These are phyloP conservation scores for Agrotis clavis DNA, from an alignment of 2,888 invertebrate genomes.

Conservation along the genomic window DNA sequence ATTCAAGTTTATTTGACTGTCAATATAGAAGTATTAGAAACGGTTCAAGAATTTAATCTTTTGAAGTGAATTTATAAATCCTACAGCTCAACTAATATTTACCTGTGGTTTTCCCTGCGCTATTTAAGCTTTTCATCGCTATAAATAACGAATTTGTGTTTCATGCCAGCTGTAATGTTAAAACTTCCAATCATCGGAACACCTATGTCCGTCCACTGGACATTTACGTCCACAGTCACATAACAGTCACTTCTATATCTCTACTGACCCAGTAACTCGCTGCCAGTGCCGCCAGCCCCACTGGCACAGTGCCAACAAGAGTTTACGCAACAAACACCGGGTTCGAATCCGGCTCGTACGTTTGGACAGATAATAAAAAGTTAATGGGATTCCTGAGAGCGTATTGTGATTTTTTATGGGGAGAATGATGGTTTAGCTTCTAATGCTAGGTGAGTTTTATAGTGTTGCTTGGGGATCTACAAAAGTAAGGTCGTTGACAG, in stretches of 20 bases:
- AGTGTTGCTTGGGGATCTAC: not conserved
- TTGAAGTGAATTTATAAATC: too few relatives aligned
- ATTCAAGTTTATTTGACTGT: too few relatives aligned
- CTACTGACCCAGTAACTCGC: slow-evolving; percentile 40
- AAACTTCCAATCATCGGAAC: not conserved
- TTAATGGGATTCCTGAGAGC: slow-evolving; percentile 31
- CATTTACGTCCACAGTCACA: not conserved
- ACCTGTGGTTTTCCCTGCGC: too few relatives aligned
- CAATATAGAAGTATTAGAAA: too few relatives aligned
- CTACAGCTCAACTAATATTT: too few relatives aligned
- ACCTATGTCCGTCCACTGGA: not conserved
- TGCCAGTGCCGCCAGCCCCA: slow-evolving; percentile 19
- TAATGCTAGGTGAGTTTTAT: not conserved
- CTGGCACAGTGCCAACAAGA: slow-evolving; percentile 55
- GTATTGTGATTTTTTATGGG: slow-evolving; percentile 50
- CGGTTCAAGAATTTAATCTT: too few relatives aligned
- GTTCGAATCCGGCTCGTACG: slow-evolving; percentile 48
- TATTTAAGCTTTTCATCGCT: too few relatives aligned
- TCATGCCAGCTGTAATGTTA: not conserved
- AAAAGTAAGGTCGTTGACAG: too few relatives aligned
- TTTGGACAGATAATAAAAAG: slow-evolving; percentile 51
- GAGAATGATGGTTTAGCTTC: not conserved
- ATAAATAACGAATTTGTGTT: too few relatives aligned
- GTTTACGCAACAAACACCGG: slow-evolving; percentile 60
- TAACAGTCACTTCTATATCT: slow-evolving; percentile 2